A percentile compares a stretch with the other conserved stretches of the same genome.
These are phyloP conservation scores for Pseudochirops corinnae DNA, from an alignment of 2,797 vertebrate species.

Conservation along the genomic window DNA sequence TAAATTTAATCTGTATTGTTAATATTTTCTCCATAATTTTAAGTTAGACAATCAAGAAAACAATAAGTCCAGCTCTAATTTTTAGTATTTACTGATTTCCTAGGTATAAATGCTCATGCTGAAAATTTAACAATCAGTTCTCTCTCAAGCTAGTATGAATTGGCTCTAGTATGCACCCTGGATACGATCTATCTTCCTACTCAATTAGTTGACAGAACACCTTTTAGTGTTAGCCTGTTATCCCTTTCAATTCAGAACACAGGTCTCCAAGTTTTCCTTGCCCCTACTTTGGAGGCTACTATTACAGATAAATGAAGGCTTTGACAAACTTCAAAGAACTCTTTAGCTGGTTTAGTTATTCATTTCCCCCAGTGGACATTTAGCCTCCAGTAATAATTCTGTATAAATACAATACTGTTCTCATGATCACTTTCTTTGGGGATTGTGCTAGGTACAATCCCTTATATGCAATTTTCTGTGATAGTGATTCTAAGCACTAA, in stretches of 20 bases:
- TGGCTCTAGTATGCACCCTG: neutral
- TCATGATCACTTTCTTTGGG: conserved; percentile 12
- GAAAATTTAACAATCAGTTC: neutral
- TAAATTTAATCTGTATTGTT: neutral
- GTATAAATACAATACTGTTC: neutral
- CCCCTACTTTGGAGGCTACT: conserved; percentile 51
- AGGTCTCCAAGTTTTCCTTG: neutral
- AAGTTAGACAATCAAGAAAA: neutral
- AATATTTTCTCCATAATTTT: neutral
- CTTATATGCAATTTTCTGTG: conserved; percentile 7
- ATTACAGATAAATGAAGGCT: conserved; percentile 11
- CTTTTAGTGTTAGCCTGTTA: neutral
- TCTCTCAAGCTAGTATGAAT: neutral
- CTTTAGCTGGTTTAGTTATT: neutral
- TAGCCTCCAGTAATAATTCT: conserved; percentile 47
- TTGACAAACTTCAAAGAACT: neutral
- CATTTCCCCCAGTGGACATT: conserved; percentile 35
- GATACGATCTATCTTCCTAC: neutral
- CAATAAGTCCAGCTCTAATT: neutral
- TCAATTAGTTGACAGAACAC: neutral
- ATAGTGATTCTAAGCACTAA: neutral
- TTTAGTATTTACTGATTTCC: neutral
- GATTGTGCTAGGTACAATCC: neutral
- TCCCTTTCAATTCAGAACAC: neutral
- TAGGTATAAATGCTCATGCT: neutral